Evolutionary conservation across 2,888 invertebrate species (phyloP), one percentile per base, ranked within the genome.

Genomic region (Drosophila birchii): DNA sequence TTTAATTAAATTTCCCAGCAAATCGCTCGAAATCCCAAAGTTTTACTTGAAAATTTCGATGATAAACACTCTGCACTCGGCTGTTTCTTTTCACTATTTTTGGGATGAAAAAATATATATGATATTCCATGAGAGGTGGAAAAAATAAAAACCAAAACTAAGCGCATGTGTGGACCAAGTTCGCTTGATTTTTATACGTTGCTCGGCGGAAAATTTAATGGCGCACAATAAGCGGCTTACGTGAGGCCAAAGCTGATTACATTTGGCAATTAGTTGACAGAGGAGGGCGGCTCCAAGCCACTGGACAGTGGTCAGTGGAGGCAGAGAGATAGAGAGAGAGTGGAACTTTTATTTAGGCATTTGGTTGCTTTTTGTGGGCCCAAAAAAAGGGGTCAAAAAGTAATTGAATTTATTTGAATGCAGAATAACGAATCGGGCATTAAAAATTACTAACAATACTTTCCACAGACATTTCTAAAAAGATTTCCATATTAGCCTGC

Each of bases 221-320:
- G 88, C 71, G 71, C 81, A 86, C 78, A 81, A 70, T 85, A 85
- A 85, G 84, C 85, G 73, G 86, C 86, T 85, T 85, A 85, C 66
- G 79, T 75, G 81, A 53, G 73, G 61, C 68, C 71, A 85, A 85
- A 85, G 85, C 85, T 86, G 86, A 88, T 85, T 88, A 88, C 76
- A 79, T 81, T 85, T 86, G 78, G 79, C 86, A 88, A 85, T 85
- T 85, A 85, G 88, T 85, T 81, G 83, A 72, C 86, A 83, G 80
- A 72, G 75, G 66, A 71, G 60, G 20, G 57, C 53, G 5, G 20
- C 18, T 38, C 32, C 32, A 8, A 39, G 47, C 41, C 60, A 49
- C 18, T 34, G 44, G 57, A 23, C 53, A 39, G 36, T 14, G 23
- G 9, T 26, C 41, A 62, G 23, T 51, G 51, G 34, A 16, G 32